Evolutionary conservation across 2,888 invertebrate species (phyloP).

Genomic region (Adelphocoris suturalis): DNA sequence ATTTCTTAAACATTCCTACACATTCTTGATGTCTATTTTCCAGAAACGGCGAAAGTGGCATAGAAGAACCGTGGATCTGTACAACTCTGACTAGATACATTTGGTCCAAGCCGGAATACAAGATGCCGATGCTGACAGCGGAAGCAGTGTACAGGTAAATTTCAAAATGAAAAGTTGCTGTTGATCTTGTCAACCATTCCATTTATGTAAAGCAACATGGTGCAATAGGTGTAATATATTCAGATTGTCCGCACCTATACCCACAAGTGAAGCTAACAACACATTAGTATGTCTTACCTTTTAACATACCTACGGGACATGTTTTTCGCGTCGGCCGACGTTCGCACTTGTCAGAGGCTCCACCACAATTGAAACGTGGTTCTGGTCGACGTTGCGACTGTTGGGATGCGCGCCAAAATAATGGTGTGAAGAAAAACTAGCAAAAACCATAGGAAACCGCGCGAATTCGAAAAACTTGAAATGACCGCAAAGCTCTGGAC

Average conservation of each 20-base stretch:
- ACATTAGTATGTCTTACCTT: no score
- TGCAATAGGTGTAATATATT: no score
- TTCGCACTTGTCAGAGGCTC: slow-evolving; percentile 29
- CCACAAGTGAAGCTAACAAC: no score
- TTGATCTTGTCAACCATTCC: no score
- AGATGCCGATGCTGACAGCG: slow-evolving; percentile 87
- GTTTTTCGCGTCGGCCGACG: slow-evolving; percentile 45
- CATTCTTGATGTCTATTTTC: not conserved
- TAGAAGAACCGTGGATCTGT: slow-evolving; percentile 82
- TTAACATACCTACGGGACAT: no score
- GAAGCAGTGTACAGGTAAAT: slow-evolving; percentile 88
- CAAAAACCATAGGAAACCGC: slow-evolving; percentile 23
- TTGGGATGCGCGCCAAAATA: slow-evolving; percentile 44
- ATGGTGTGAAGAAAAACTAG: slow-evolving; percentile 41
- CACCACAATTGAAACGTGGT: slow-evolving; percentile 27
- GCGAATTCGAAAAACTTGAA: not conserved
- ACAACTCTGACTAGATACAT: slow-evolving; percentile 84
- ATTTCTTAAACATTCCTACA: no score
- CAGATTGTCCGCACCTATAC: no score
- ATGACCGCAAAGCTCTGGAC: slow-evolving; percentile 41
- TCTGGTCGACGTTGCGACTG: slow-evolving; percentile 36
- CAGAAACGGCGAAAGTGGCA: slow-evolving; percentile 75
- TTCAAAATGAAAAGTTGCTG: no score
- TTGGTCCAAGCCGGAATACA: slow-evolving; percentile 82
- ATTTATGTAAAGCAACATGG: no score